Evolutionary conservation across 2,113 vertebrate genomes (phyloP).

Genomic region (Thamnaconus septentrionalis): DNA sequence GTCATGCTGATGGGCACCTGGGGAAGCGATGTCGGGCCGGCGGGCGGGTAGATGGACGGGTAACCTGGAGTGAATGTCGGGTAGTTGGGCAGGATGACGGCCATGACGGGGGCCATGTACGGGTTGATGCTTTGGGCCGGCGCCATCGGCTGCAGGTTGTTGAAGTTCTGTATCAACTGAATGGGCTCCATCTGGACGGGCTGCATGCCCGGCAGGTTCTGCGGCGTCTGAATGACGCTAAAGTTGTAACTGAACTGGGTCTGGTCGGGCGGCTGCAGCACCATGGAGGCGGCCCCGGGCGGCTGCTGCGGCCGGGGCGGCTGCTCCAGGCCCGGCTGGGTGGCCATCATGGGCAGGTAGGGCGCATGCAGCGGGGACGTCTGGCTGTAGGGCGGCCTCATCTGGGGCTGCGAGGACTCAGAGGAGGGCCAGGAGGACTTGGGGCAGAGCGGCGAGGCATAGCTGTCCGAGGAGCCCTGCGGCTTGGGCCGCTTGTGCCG

Average conservation of each 20-base stretch:
- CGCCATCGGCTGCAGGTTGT: slow-evolving; percentile 43
- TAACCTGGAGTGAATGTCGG: slow-evolving; percentile 62
- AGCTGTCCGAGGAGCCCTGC: slow-evolving; percentile 66
- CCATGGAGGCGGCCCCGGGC: slow-evolving; percentile 26
- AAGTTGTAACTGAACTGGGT: slow-evolving; percentile 52
- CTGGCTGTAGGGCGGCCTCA: slow-evolving; percentile 50
- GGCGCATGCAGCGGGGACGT: slow-evolving; percentile 61
- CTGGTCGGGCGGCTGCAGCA: slow-evolving; percentile 57
- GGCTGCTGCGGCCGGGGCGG: slow-evolving; percentile 30
- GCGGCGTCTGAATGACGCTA: slow-evolving; percentile 50
- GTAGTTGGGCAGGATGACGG: slow-evolving; percentile 78
- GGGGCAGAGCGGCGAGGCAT: slow-evolving; percentile 45
- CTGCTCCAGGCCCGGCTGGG: slow-evolving; percentile 34
- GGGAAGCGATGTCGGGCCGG: slow-evolving; percentile 34
- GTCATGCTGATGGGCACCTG: slow-evolving; percentile 46
- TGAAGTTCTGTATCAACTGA: slow-evolving; percentile 51
- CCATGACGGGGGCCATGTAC: slow-evolving; percentile 69
- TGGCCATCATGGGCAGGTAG: slow-evolving; percentile 45
- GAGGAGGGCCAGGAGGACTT: slow-evolving; percentile 72
- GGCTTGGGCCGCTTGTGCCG: slow-evolving; percentile 79
- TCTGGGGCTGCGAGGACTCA: slow-evolving; percentile 59
- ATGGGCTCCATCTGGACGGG: slow-evolving; percentile 55
- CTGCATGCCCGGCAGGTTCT: slow-evolving; percentile 43
- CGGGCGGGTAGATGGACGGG: slow-evolving; percentile 58
- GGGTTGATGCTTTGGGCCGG: slow-evolving; percentile 63